Percentiles rank a stretch among this genome's conserved stretches.
Conservation (phyloP, 2,113 vertebrate species). For the Engraulis encrasicolus region DNA sequence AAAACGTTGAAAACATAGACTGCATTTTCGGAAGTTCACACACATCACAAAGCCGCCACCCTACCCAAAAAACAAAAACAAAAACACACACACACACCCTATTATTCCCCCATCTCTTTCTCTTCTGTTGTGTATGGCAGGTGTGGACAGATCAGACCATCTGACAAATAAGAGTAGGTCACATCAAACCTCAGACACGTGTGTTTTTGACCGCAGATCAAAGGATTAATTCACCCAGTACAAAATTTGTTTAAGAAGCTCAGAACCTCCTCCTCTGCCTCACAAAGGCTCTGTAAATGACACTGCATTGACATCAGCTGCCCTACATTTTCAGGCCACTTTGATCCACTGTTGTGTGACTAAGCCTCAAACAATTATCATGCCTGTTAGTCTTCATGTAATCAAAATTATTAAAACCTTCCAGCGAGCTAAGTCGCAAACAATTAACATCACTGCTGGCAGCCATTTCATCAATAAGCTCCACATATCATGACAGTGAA, state of each 20-base stretch:
- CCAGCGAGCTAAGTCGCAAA: neutral
- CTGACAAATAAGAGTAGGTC: neutral
- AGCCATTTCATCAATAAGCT: neutral
- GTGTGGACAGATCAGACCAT: neutral
- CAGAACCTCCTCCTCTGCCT: neutral
- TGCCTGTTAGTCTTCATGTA: neutral
- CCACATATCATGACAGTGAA: neutral
- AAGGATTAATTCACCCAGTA: conserved; percentile 4
- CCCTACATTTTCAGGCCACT: conserved; percentile 12
- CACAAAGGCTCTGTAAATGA: conserved; percentile 1
- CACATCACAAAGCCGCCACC: too few relatives aligned
- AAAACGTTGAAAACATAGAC: too few relatives aligned
- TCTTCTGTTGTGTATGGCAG: neutral
- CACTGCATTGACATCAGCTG: conserved; percentile 15
- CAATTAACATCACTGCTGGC: neutral
- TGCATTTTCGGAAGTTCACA: too few relatives aligned
- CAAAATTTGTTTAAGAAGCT: conserved; percentile 7
- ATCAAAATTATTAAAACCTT: conserved; percentile 11
- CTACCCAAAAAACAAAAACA: too few relatives aligned
- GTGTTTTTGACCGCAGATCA: conserved; percentile 9
- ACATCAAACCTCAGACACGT: conserved; percentile 2
- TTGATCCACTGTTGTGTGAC: neutral
- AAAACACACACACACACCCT: too few relatives aligned
- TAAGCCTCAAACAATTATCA: neutral
- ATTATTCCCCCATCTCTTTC: too few relatives aligned